Evolutionary conservation across 2,113 vertebrate genomes (phyloP).

Genomic region (Ia io): DNA sequence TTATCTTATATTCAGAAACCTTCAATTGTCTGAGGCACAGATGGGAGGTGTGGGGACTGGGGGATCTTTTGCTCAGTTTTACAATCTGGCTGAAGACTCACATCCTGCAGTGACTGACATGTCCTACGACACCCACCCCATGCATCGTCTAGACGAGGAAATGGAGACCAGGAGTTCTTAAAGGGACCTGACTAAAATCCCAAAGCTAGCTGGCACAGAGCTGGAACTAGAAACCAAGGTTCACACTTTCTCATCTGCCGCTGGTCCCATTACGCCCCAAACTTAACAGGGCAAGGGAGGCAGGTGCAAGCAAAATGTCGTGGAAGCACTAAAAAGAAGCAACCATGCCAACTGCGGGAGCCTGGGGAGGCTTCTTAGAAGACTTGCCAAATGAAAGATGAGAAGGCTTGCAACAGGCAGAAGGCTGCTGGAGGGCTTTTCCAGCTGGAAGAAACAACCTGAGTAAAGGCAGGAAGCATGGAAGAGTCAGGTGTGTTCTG

Average conservation of each 20-base stretch:
- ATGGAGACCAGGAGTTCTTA: not conserved
- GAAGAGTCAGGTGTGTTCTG: not conserved
- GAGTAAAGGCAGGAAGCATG: not conserved
- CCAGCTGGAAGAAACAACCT: not conserved
- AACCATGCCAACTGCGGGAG: rapidly evolving
- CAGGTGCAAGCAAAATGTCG: not conserved
- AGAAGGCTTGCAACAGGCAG: not conserved
- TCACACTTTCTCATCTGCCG: no score
- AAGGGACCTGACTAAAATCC: not conserved
- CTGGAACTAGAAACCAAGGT: not conserved
- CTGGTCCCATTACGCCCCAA: not conserved
- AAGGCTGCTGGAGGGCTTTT: not conserved
- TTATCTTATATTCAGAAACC: not conserved
- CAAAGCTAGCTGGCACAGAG: not conserved
- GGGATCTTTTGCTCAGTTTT: not conserved
- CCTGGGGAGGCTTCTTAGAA: not conserved
- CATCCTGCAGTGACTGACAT: not conserved
- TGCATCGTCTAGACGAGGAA: not conserved
- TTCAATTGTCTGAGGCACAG: not conserved
- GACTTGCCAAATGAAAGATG: not conserved
- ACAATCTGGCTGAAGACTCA: not conserved
- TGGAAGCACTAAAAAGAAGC: rapidly evolving
- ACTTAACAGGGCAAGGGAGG: not conserved
- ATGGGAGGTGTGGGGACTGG: not conserved
- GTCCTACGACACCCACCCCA: not conserved